Conservation (phyloP, 2,888 invertebrate genomes). For the Nymphalis urticae region DNA sequence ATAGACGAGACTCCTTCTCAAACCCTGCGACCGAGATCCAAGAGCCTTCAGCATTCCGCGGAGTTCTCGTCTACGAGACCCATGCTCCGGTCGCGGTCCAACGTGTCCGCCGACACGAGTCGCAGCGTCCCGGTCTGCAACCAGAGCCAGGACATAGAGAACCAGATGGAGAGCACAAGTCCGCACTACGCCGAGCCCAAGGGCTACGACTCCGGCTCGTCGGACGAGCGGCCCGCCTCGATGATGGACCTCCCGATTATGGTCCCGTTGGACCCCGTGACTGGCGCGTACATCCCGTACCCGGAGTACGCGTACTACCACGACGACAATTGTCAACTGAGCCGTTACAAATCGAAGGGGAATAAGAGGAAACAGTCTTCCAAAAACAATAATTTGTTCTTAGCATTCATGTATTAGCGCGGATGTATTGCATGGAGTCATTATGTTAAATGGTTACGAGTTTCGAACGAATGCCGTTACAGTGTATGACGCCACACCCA, state of each 20-base stretch:
- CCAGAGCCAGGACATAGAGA: constrained; percentile 63
- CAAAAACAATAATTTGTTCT: constrained; percentile 71
- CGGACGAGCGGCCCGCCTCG: constrained; percentile 61
- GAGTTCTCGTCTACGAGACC: constrained; percentile 69
- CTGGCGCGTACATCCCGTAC: constrained; percentile 69
- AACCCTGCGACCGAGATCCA: constrained; percentile 52
- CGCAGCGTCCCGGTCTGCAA: constrained; percentile 74
- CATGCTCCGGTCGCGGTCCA: constrained; percentile 66
- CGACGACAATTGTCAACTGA: constrained; percentile 59
- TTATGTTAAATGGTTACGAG: constrained; percentile 63
- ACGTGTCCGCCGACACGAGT: constrained; percentile 74
- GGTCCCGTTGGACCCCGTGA: constrained; percentile 65
- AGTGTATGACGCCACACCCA: constrained; percentile 71
- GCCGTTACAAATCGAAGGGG: constrained; percentile 56
- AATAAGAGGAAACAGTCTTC: constrained; percentile 56
- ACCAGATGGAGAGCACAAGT: constrained; percentile 59
- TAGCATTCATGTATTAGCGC: constrained; percentile 80
- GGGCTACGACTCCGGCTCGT: constrained; percentile 57
- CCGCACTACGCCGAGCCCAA: constrained; percentile 73
- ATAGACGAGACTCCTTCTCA: constrained; percentile 69
- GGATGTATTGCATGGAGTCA: constrained; percentile 50
- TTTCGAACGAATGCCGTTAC: constrained; percentile 76
- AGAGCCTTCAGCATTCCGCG: constrained; percentile 63
- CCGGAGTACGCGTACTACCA: constrained; percentile 70
- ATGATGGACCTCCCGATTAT: constrained; percentile 70